These are phyloP conservation scores for human (Homo sapiens) DNA, from an alignment of 2,113 vertebrate genomes.

Conservation along the genomic window GRCh38 chr9:129408001-129408500, in stretches of 20 bases:
- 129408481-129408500: neutral
- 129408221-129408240: fast-evolving
- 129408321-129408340: neutral
- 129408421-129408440: neutral
- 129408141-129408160: neutral
- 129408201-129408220: neutral
- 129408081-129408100: fast-evolving
- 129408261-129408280: neutral
- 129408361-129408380: neutral
- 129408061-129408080: fast-evolving
- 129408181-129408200: neutral
- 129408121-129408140: neutral
- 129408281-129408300: neutral
- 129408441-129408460: neutral
- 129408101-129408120: fast-evolving
- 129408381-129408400: neutral
- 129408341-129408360: neutral
- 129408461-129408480: neutral
- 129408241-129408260: neutral
- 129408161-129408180: neutral
- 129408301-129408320: neutral
- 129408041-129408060: neutral
- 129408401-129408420: neutral
- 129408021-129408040: neutral
- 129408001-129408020: too few species aligned